Conservation (phyloP, 2,113 vertebrate species). For the Mustelus asterias region DNA sequence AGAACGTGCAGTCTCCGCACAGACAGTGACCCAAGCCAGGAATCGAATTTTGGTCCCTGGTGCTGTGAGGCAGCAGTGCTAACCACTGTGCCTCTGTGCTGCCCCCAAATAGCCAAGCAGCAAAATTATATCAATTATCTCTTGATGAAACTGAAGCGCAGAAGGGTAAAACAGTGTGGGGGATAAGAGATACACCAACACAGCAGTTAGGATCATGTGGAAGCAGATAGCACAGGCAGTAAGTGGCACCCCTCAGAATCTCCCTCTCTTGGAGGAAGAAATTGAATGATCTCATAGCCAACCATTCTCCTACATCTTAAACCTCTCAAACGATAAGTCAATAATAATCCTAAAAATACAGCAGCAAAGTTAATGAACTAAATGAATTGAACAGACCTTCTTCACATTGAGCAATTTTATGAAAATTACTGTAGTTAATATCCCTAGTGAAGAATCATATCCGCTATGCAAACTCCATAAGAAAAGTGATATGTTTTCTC, state of each 20-base stretch:
- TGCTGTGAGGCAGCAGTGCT: too few species aligned
- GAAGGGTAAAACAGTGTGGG: not conserved
- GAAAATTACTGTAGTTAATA: not conserved
- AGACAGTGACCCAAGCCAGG: too few species aligned
- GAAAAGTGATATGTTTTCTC: not conserved
- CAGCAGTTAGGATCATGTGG: not conserved
- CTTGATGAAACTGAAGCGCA: not conserved
- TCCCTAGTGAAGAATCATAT: not conserved
- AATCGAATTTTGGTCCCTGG: too few species aligned
- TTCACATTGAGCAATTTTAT: not conserved
- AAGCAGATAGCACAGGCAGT: not conserved
- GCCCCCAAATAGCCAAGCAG: not conserved
- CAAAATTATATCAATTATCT: not conserved
- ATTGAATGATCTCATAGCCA: not conserved
- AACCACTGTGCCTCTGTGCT: too few species aligned
- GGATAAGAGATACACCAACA: not conserved
- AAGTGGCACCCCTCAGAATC: not conserved
- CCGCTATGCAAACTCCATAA: not conserved
- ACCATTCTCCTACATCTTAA: not conserved
- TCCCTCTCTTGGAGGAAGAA: not conserved
- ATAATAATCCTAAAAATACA: not conserved
- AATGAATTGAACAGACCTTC: not conserved
- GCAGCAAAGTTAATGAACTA: not conserved
- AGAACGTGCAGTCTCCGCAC: too few species aligned
- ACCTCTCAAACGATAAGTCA: not conserved